Conservation (phyloP, 2,888 invertebrate species). For the Thera britannica region DNA sequence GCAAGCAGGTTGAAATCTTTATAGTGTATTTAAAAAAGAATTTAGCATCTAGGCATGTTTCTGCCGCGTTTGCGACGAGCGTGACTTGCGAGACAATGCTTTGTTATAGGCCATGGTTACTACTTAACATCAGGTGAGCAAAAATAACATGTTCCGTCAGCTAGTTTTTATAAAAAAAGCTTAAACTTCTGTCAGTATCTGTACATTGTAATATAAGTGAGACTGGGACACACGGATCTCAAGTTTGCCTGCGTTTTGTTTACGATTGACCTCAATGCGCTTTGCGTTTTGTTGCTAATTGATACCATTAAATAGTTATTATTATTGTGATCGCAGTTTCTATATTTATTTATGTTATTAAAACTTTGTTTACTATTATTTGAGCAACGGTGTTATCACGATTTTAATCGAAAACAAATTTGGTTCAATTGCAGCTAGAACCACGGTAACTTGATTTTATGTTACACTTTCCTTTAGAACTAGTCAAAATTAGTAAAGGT, state of each 20-base stretch:
- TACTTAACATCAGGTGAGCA: no score
- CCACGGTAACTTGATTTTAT: no score
- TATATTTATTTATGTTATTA: not conserved
- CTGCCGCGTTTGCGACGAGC: no score
- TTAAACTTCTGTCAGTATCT: constrained; percentile 5
- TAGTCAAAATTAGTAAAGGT: no score
- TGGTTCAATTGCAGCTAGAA: not conserved
- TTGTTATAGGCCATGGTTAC: no score
- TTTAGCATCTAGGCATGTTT: no score
- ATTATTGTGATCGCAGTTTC: constrained; percentile 9
- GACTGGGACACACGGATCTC: constrained; percentile 23
- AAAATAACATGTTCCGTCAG: no score
- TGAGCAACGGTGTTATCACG: not conserved
- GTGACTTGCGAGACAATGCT: no score
- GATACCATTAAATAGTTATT: constrained; percentile 10
- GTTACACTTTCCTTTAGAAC: no score
- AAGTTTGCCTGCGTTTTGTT: constrained; percentile 22
- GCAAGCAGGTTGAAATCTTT: not conserved
- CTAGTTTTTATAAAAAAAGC: not conserved
- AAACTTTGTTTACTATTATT: not conserved
- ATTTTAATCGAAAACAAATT: not conserved
- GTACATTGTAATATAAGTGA: constrained; percentile 14
- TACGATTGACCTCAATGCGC: constrained; percentile 23
- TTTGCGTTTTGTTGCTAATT: constrained; percentile 21
- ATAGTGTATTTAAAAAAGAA: not conserved